Evolutionary conservation across 2,888 invertebrate species (phyloP), one percentile per base, ranked within the genome.

Genomic region (Orthosia gracilis): DNA sequence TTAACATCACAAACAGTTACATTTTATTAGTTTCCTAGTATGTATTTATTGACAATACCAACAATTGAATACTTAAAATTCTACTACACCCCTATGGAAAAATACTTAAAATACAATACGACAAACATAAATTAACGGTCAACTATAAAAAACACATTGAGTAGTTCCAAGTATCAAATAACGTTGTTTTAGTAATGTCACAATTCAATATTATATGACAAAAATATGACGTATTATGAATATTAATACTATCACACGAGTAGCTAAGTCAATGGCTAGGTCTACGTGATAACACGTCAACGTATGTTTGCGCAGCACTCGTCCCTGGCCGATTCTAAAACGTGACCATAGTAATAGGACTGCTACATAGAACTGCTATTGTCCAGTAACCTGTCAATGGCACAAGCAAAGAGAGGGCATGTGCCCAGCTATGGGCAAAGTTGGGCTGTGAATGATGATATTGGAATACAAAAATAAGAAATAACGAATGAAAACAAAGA

Each of bases 141-240:
- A 77, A 77, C 74, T 65, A 81, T 76, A 83, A 79, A 72, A 71
- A 54, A 63, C 59, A 73, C 52, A 75, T 69, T 71, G 58, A 76
- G n/a, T 63, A 73, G 45, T 85, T 85, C 85, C 77, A 82, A 74
- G 85, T 82, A 85, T 74, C 71, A 63, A 71, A 84, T 83, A 78
- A 80, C 64, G 64, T 73, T 78, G 70, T 65, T 69, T 59, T 69
- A 49, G 49, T 68, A 75, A 40, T 76, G 68, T 80, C 65, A 78
- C 73, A 65, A 69, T 75, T 71, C 58, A 64, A 66, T 76, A 69
- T 67, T 78, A 49, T 74, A 73, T 76, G 63, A 77, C 76, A 78
- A 78, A 85, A 85, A 74, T 82, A 73, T 82, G 69, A 82, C 81
- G 78, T 79, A 82, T 79, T 79, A 62, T 76, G 82, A 82, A 82